Evolutionary conservation across 2,113 vertebrate species (phyloP).

Genomic region (Patagioenas fasciata): DNA sequence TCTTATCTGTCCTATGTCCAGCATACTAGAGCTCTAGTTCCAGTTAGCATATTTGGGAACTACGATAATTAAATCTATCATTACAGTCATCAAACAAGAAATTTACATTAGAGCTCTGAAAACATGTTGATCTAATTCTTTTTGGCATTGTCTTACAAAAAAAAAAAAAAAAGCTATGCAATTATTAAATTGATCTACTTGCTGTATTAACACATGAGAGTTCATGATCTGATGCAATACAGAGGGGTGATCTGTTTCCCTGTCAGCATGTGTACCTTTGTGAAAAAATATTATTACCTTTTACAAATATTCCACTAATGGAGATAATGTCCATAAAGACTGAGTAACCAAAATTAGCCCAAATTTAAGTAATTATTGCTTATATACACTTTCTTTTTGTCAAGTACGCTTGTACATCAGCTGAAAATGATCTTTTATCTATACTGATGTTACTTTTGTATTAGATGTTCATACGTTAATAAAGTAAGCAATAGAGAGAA

Average conservation of each 20-base stretch:
- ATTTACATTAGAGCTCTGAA: background rate
- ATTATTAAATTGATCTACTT: background rate
- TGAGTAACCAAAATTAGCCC: background rate
- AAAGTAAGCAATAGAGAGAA: background rate
- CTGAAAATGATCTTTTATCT: background rate
- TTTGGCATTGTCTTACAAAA: background rate
- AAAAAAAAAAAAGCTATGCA: background rate
- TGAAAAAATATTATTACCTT: background rate
- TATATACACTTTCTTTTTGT: background rate
- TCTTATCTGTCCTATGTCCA: background rate
- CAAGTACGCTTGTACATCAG: background rate
- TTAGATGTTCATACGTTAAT: background rate
- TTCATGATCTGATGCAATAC: background rate
- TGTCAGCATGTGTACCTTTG: background rate
- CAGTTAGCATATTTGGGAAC: background rate
- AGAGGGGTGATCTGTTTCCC: background rate
- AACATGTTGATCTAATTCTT: background rate
- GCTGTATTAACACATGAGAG: background rate
- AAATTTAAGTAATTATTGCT: background rate
- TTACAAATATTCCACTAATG: background rate
- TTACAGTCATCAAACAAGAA: background rate
- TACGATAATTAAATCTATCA: background rate
- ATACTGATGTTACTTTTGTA: background rate
- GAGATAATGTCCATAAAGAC: background rate
- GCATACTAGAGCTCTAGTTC: background rate